Evolutionary conservation across 2,888 invertebrate genomes (phyloP).

Genomic region (Drosophila leonis): DNA sequence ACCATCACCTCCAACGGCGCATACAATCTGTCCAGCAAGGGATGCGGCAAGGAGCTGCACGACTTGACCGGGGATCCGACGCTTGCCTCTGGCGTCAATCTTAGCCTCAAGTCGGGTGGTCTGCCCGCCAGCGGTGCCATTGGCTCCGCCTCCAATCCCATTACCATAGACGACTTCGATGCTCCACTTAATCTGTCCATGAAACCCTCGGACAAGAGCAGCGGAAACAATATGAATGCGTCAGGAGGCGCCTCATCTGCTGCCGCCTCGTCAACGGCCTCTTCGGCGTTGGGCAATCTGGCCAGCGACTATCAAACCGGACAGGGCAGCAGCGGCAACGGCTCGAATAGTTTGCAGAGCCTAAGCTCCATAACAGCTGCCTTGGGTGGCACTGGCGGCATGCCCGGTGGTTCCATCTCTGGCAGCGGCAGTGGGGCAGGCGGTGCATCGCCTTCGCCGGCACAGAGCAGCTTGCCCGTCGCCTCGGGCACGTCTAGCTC

Average conservation of each 20-base stretch:
- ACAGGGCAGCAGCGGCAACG: conserved; percentile 54
- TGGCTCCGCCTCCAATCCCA: conserved; percentile 83
- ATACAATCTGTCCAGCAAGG: conserved; percentile 85
- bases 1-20: conserved; percentile 87
- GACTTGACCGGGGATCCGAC: conserved; percentile 81
- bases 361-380: conserved; percentile 85
- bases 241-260: conserved; percentile 2
- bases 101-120: conserved; percentile 82
- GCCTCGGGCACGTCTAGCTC: conserved; percentile 49
- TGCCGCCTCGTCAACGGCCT: conserved; percentile 5
- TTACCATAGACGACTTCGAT: conserved; percentile 88
- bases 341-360: conserved; percentile 84
- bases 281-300: conserved; percentile 45
- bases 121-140: conserved; percentile 61
- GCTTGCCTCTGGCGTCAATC: conserved; percentile 82
- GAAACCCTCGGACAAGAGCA: conserved; percentile 87
- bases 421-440: conserved; percentile 69
- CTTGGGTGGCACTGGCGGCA: conserved; percentile 78
- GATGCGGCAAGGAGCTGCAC: conserved; percentile 79
- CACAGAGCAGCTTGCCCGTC: conserved; percentile 51
- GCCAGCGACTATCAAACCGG: conserved; percentile 60
- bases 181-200: conserved; percentile 93
- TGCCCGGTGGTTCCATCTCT: conserved; percentile 67
- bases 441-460: conserved; percentile 64
- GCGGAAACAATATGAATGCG: conserved; percentile 29